phyloP scores from a whole-genome alignment of 2,797 vertebrate genomes.

The Ciconia nigra region DNA sequence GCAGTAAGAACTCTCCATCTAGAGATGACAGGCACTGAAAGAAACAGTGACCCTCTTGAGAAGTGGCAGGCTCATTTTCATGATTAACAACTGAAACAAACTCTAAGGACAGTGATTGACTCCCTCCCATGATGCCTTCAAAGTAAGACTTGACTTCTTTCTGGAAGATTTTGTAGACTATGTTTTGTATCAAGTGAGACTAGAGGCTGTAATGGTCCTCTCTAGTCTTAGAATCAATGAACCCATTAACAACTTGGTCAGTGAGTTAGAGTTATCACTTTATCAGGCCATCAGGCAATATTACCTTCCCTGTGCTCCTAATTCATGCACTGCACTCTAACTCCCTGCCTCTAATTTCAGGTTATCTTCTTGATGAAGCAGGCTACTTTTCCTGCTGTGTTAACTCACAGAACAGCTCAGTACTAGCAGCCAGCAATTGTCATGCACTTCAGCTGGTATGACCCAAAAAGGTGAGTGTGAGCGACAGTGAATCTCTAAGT shows the following conservation, averaged over 20 bases:
- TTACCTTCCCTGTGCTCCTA: background rate
- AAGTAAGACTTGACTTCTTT: background rate
- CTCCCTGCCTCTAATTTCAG: background rate
- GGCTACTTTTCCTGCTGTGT: background rate
- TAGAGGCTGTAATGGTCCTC: background rate
- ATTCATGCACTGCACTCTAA: background rate
- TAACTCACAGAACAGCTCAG: background rate
- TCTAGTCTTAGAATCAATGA: background rate
- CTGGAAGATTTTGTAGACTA: background rate
- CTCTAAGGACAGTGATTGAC: background rate
- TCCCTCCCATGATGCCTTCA: background rate
- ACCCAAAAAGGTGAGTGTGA: background rate
- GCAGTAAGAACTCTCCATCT: background rate
- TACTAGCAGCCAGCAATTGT: background rate
- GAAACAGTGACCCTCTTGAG: background rate
- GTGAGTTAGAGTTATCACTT: background rate
- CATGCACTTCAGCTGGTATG: background rate
- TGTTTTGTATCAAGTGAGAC: background rate
- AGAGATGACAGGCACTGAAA: background rate
- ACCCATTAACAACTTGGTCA: background rate
- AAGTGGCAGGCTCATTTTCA: background rate
- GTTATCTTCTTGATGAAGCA: background rate
- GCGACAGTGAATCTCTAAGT: background rate
- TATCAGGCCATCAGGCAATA: background rate
- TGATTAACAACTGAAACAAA: background rate